Base-by-base conservation (phyloP, 2,113 vertebrate species). In the Elephas maximus region DNA sequence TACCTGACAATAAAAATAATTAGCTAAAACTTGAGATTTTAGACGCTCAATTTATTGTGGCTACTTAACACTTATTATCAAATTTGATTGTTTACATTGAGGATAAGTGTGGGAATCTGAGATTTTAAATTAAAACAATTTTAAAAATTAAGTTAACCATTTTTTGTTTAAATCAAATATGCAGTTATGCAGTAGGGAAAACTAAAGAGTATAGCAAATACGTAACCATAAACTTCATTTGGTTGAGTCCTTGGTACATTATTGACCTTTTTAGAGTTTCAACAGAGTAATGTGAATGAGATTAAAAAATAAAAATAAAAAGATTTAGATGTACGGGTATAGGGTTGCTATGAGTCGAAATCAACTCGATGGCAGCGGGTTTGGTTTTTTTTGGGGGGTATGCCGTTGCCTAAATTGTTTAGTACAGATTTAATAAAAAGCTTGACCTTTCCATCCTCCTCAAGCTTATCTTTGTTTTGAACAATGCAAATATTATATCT, bases 1-100 rank as follows among this genome's bases (percentile, higher is more conserved):
- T 89, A 60, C 37, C 41, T 80, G 57, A 91, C 21, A 83, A 69
- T 81, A 96, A 90, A 91, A 90, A 88, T 73, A 86, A 88, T 88
- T 53, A 41, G 18, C 28, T 94, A 62, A 96, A 85, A 37, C 7
- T 78, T 67, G 44, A 95, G 26, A 73, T 96, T 79, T 65, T 37
- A 85, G 57, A 45, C 37, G 28, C 23, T 93, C 26, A 88, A 6
- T 92, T 44, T 92, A 17, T 89, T 81, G 10, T 63, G 5, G 11
- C 6, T 93, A 18, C 5, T 26, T 21, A 62, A 1, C 37, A 57
- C 6, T 53, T 14, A 18, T 53, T 83, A 18, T 51, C 44, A 5
- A n/a, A 3, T 89, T 83, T 69, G n/a, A 60, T 96, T 71, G 71
- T 89, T 48, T 85, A 33, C 8, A 80, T 7, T 69, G 18, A 73